Percentiles rank a stretch among this genome's conserved stretches.
These are phyloP conservation scores for Hypercompe scribonia DNA, from an alignment of 2,888 invertebrate species.

Conservation along the genomic window DNA sequence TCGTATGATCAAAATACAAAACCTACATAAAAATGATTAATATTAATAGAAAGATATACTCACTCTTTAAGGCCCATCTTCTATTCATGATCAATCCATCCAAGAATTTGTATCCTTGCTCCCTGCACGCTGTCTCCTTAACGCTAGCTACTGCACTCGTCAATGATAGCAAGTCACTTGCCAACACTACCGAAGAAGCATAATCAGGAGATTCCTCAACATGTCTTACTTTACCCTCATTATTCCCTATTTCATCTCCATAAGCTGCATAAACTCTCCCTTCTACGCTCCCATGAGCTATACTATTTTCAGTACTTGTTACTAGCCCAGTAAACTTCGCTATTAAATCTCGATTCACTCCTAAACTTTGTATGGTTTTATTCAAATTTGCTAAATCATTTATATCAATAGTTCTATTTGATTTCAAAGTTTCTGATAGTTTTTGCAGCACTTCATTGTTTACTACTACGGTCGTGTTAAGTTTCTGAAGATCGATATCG, in stretches of 20 bases:
- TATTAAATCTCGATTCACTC: constrained; percentile 67
- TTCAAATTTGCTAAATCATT: constrained; percentile 65
- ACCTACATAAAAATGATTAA: background rate
- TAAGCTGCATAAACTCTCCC: constrained; percentile 60
- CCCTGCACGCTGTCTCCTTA: constrained; percentile 78
- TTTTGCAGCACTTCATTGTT: constrained; percentile 64
- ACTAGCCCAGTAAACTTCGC: constrained; percentile 64
- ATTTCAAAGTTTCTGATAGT: constrained; percentile 60
- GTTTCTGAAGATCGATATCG: constrained; percentile 52
- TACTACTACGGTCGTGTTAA: constrained; percentile 63
- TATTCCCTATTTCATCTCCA: constrained; percentile 54
- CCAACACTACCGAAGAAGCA: constrained; percentile 80
- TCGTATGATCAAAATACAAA: background rate
- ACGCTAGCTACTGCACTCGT: constrained; percentile 81
- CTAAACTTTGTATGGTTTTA: constrained; percentile 64
- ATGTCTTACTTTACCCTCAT: constrained; percentile 62
- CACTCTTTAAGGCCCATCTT: constrained; percentile 87
- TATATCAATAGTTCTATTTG: constrained; percentile 64
- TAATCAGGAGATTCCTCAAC: constrained; percentile 81
- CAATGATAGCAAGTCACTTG: constrained; percentile 81
- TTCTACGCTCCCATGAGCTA: constrained; percentile 35
- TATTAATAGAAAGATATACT: constrained; percentile 59
- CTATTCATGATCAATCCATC: constrained; percentile 82
- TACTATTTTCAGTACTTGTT: constrained; percentile 44
- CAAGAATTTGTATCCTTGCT: constrained; percentile 81